phyloP scores from a whole-genome alignment of 2,113 vertebrate genomes.

The Calypte anna region DNA sequence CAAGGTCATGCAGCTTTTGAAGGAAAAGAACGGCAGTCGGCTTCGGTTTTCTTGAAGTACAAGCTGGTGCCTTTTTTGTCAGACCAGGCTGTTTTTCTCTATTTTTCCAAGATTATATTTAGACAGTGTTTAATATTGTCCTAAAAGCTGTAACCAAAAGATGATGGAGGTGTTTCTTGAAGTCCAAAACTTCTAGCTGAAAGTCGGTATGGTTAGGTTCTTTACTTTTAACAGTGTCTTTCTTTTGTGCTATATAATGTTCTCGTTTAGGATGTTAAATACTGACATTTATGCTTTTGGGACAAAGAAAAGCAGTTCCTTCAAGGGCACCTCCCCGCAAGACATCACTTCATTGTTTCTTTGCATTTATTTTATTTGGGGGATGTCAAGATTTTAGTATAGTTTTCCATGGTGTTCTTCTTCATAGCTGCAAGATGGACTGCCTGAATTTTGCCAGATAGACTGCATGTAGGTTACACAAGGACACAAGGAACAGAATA shows the following conservation, averaged over 20 bases:
- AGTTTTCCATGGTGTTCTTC: neutral
- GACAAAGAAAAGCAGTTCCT: neutral
- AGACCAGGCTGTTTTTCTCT: neutral
- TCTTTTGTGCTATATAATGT: neutral
- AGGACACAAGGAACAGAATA: neutral
- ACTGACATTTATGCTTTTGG: neutral
- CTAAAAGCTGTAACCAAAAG: neutral
- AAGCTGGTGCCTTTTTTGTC: neutral
- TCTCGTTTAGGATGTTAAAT: neutral
- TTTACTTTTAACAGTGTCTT: neutral
- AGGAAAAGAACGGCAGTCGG: neutral
- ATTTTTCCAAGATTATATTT: neutral
- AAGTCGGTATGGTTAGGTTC: neutral
- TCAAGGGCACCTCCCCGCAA: neutral
- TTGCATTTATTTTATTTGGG: neutral
- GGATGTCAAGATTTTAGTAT: neutral
- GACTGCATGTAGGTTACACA: neutral
- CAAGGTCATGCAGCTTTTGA: neutral
- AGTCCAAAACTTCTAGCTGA: neutral
- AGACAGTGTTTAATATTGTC: neutral
- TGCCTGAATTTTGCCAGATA: neutral
- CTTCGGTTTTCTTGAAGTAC: neutral
- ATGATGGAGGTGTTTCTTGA: neutral
- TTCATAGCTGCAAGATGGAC: neutral
- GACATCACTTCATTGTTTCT: neutral